Base-by-base conservation (phyloP, 2,797 vertebrate species). In the Molossus molossus region DNA sequence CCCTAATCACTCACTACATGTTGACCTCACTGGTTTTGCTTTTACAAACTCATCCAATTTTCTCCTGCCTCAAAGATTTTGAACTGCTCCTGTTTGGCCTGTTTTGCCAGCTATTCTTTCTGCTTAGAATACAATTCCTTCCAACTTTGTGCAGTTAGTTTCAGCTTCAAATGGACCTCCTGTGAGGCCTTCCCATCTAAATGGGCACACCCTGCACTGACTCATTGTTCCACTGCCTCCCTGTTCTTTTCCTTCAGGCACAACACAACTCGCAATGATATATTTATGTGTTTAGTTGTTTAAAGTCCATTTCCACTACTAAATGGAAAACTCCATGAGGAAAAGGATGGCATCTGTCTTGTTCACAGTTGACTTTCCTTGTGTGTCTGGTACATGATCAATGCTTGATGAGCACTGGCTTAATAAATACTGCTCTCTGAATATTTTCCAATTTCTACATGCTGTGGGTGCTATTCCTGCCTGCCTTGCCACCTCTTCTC, bases 91-190 rank as follows among this genome's bases (percentile, higher is more conserved):
- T 77, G 62, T 65, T 37, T 23, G 29, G 29, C 40, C 57, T 65
- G 33, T 90, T 93, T 89, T 64, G 15, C 20, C 29, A 72, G 50
- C 17, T 81, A 57, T 23, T n/a, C 40, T 88, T 95, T 90, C 83
- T 75, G 25, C 50, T 64, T 57, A 65, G 58, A 70, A 45, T 62
- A 79, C 6, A 77, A 5, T 64, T 92, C 10, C 69, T 33, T 12
- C 45, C 57, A 14, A 60, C 10, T 67, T 57, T 25, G 64, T 11
- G 5, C 27, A 67, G 18, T 64, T 58, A 90, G 25, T 64, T 81
- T 57, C 76, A 50, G 18, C 73, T 92, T 80, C 72, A 85, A 20
- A 0, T 27, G 40, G 53, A n/a, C 90, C 50, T 87, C 29, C 23
- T 37, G 62, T 6, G 25, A 84, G 29, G 57, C 9, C 48, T 93